Base-by-base conservation (phyloP, 2,888 invertebrate species). In the Drosophila fungiperda region DNA sequence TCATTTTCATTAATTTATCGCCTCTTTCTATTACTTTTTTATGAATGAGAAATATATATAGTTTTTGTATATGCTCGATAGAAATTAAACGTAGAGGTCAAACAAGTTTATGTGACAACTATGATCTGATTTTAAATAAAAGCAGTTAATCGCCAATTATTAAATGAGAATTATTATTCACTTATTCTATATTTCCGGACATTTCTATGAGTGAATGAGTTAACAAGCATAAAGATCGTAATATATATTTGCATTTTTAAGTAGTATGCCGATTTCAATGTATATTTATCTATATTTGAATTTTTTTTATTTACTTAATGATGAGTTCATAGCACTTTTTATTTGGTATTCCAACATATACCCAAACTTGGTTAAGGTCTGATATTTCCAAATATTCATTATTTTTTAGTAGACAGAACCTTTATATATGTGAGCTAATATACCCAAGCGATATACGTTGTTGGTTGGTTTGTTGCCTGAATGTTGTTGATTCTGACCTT, bases 11-110 rank as follows among this genome's bases (percentile, higher is more conserved):
- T 52, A 20, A 38, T 57, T 40, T 49, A 11, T 38, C 58, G 29
- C 48, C 40, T 55, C 23, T 58, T 32, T 55, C 15, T 17, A 12
- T 42, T 12, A 6, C 64, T 74, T 69, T 42, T 79, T 75, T 73
- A 63, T 53, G 45, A 75, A 79, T 75, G 62, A 53, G 65, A 59
- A 53, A n/a, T 12, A 12, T 29, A 1, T 11, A 17, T 48, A 23
- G 17, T 35, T 26, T 8, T 33, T 58, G 52, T 68, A 61, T 61
- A 36, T 62, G 45, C 45, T 45, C 12, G 45, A 20, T 15, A 7
- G 12, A 45, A 11, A 42, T 42, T 1, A 42, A 42, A 2, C 3
- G 12, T 20, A 20, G 20, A 15, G 12, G 12, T 45, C 20, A 8
- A 20, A 7, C 45, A 45, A 7, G 7, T 20, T 45, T 3, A 20